phyloP scores from a whole-genome alignment of 2,888 invertebrate species.

The Penaeus monodon region DNA sequence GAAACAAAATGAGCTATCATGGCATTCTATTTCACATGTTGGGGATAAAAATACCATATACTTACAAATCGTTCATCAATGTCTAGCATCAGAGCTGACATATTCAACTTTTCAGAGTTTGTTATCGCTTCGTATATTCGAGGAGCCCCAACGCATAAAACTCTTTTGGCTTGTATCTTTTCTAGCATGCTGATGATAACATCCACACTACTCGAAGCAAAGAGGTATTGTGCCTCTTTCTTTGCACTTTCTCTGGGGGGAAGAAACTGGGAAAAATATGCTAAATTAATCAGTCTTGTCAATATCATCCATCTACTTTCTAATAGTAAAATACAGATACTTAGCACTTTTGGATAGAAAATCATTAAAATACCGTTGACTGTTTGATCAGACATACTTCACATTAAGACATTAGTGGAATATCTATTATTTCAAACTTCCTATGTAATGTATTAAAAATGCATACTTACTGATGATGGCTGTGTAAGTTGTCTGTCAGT shows the following conservation, averaged over 20 bases:
- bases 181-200: conserved; percentile 38
- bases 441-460: not conserved
- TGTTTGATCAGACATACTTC: too few species aligned
- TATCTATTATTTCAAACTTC: too few species aligned
- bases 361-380: not conserved
- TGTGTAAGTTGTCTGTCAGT: conserved; percentile 30
- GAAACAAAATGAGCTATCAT: too few species aligned
- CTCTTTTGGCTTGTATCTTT: conserved; percentile 65
- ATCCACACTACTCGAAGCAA: conserved; percentile 34
- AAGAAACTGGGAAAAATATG: conserved; percentile 41
- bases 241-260: conserved; percentile 50
- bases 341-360: not conserved
- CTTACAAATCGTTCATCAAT: conserved; percentile 81
- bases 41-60: conserved; percentile 59
- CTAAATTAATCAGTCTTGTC: too few species aligned
- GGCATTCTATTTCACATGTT: not conserved
- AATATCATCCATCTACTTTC: too few species aligned
- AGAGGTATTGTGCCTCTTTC: conserved; percentile 62
- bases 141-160: conserved; percentile 90
- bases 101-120: conserved; percentile 67
- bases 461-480: conserved; percentile 31
- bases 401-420: too few species aligned
- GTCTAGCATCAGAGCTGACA: conserved; percentile 81
- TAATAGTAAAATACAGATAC: too few species aligned
- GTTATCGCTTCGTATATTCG: conserved; percentile 81